A percentile compares a stretch with the other conserved stretches of the same genome.
These are phyloP conservation scores for Strigamia maritima DNA, from an alignment of 2,888 invertebrate species.

Conservation along the genomic window DNA sequence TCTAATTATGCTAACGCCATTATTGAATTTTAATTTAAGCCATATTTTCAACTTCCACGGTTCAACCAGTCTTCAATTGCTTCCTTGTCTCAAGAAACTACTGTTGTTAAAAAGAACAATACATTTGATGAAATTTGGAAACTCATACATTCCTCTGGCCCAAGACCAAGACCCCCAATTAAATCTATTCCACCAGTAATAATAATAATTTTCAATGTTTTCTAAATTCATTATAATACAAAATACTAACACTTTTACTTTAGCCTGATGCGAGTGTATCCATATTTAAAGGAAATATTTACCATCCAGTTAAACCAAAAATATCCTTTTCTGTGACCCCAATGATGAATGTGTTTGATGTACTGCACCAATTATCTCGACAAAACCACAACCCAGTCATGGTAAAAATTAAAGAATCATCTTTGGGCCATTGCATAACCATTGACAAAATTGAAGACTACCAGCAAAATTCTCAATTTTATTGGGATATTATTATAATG, in stretches of 20 bases:
- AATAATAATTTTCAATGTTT: not conserved
- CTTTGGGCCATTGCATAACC: not conserved
- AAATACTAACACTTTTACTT: not conserved
- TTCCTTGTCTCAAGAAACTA: not conserved
- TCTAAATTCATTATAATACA: not conserved
- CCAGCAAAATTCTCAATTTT: not conserved
- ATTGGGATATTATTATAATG: not conserved
- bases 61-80: not conserved
- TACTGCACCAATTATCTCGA: not conserved
- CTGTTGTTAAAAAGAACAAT: not conserved
- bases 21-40: not conserved
- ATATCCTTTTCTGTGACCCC: not conserved
- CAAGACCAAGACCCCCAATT: slow-evolving; percentile 5
- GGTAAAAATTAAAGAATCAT: not conserved
- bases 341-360: slow-evolving; percentile 24
- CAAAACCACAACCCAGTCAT: not conserved
- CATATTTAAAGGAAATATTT: not conserved
- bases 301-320: not conserved
- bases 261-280: slow-evolving; percentile 10
- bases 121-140: not conserved
- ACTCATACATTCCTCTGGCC: not conserved
- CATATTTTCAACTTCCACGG: not conserved
- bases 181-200: not conserved
- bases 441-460: slow-evolving; percentile 23
- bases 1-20: not conserved